These are phyloP conservation scores for Aleiodes leptofemur DNA, from an alignment of 2,888 invertebrate species.

Conservation along the genomic window DNA sequence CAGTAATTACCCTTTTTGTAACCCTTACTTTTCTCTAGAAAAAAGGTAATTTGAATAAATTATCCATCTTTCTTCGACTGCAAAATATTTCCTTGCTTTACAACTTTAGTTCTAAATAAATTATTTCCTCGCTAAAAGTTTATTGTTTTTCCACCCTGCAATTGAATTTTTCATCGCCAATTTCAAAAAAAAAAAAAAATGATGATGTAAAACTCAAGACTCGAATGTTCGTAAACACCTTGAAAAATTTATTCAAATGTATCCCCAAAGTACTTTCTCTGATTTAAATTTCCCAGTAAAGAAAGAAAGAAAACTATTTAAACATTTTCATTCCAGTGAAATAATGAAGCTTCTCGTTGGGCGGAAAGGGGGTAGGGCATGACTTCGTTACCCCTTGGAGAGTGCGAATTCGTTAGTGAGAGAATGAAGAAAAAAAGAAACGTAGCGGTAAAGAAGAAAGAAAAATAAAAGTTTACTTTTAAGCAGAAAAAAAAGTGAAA, in stretches of 20 bases:
- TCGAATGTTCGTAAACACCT: too few species aligned
- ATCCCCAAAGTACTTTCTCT: too few species aligned
- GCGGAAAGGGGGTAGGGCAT: neutral
- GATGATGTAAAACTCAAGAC: too few species aligned
- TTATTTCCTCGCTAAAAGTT: too few species aligned
- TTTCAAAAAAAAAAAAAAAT: too few species aligned
- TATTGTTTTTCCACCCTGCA: too few species aligned
- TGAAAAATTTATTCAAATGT: too few species aligned
- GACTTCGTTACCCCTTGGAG: constrained; percentile 30
- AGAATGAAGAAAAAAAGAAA: constrained; percentile 23
- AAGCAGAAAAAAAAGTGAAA: constrained; percentile 46
- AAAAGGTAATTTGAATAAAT: neutral
- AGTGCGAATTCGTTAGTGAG: constrained; percentile 40
- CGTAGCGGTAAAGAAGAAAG: constrained; percentile 16
- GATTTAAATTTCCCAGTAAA: constrained; percentile 7
- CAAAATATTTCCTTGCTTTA: too few species aligned
- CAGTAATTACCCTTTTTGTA: neutral
- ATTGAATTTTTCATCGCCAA: too few species aligned
- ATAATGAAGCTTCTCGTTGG: constrained; percentile 21
- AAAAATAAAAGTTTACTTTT: constrained; percentile 33
- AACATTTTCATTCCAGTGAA: constrained; percentile 16
- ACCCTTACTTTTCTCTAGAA: neutral
- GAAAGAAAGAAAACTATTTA: constrained; percentile 24
- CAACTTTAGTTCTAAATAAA: too few species aligned
- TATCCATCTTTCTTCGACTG: too few species aligned